Conservation (phyloP, 2,888 invertebrate genomes). For the Criorhina ranunculi region DNA sequence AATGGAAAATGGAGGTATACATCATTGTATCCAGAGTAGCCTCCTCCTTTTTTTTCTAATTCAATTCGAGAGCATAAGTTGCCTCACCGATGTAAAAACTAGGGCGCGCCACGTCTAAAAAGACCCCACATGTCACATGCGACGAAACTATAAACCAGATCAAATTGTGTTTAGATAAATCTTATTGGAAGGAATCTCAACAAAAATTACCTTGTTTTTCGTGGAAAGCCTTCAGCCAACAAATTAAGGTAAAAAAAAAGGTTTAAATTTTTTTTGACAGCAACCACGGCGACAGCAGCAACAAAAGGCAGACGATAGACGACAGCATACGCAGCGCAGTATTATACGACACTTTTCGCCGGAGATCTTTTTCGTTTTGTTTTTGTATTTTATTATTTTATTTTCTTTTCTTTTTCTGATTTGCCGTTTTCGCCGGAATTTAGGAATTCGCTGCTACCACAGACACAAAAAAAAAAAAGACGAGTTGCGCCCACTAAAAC, state of each 20-base stretch:
- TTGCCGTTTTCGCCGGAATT: constrained; percentile 63
- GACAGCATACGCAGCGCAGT: constrained; percentile 32
- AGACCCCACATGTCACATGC: not conserved
- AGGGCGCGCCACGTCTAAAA: constrained; percentile 71
- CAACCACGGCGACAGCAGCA: constrained; percentile 43
- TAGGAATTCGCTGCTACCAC: constrained; percentile 47
- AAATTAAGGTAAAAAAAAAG: constrained; percentile 24
- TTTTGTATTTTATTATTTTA: constrained; percentile 48
- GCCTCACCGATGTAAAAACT: constrained; percentile 35
- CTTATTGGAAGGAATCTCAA: too few species aligned
- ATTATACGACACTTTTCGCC: constrained; percentile 55
- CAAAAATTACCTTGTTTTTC: constrained; percentile 65
- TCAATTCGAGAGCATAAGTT: not conserved
- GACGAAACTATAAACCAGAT: too few species aligned
- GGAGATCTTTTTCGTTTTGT: constrained; percentile 53
- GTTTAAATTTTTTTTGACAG: constrained; percentile 54
- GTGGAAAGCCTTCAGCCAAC: constrained; percentile 60
- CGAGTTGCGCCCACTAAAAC: constrained; percentile 51
- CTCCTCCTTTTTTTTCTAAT: not conserved
- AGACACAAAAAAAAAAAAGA: constrained; percentile 37
- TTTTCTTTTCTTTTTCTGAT: constrained; percentile 23
- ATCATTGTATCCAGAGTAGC: too few species aligned
- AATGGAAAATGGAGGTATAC: constrained; percentile 16
- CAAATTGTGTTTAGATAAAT: too few species aligned
- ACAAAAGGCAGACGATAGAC: constrained; percentile 37